phyloP scores from a whole-genome alignment of 1,140 invertebrate species.

The Riptortus pedestris region DNA sequence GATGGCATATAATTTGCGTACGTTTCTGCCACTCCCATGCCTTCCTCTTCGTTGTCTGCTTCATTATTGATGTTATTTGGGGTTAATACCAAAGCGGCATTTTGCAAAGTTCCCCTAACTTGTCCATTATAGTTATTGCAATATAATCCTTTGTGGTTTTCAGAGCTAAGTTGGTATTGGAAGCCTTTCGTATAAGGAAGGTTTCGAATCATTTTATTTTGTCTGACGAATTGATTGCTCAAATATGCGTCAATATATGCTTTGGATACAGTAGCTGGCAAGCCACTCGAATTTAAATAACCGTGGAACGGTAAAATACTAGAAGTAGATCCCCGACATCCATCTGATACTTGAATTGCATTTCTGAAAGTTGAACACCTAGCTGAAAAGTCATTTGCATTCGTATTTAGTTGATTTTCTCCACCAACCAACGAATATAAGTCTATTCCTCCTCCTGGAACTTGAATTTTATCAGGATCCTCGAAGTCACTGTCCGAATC shows the following conservation, averaged over 20 bases:
- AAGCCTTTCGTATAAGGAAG: no score
- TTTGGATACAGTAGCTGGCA: background rate
- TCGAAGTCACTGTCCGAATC: conserved; percentile 24
- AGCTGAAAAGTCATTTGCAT: background rate
- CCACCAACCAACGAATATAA: background rate
- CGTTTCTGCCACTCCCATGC: conserved; percentile 95
- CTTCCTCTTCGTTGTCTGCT: conserved; percentile 87
- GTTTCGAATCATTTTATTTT: no score
- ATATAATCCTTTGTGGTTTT: background rate
- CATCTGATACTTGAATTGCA: background rate
- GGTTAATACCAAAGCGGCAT: background rate
- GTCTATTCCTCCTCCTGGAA: conserved; percentile 25
- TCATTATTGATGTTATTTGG: conserved; percentile 38
- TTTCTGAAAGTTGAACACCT: background rate
- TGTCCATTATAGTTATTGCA: background rate
- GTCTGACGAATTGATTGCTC: background rate
- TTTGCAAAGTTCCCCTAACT: background rate
- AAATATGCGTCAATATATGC: background rate
- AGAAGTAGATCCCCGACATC: background rate
- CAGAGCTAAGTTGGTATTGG: background rate
- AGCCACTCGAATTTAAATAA: background rate
- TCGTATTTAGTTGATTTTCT: background rate
- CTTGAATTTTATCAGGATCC: conserved; percentile 22
- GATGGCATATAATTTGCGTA: conserved; percentile 95
- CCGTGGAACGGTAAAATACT: background rate